phyloP scores from a whole-genome alignment of 2,888 invertebrate species.

The Cosmopolites sordidus region DNA sequence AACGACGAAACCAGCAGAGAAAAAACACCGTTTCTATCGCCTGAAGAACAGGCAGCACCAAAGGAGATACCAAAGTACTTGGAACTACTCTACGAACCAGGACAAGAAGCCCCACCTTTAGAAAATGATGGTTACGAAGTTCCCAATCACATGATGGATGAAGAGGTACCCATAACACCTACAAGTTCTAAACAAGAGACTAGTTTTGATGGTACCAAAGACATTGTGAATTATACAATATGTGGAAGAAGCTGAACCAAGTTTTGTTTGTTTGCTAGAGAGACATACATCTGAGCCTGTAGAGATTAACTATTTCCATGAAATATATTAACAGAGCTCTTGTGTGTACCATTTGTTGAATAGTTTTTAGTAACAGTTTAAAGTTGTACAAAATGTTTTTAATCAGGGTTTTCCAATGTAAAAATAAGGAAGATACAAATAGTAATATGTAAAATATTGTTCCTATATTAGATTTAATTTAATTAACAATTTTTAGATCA shows the following conservation, averaged over 20 bases:
- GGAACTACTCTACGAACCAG: conserved; percentile 59
- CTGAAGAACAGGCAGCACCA: conserved; percentile 28
- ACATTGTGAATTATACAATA: not conserved
- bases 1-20: conserved; percentile 49
- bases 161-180: conserved; percentile 6
- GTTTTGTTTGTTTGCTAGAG: too few species aligned
- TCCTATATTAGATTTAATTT: too few species aligned
- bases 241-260: not conserved
- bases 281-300: not conserved
- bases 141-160: conserved; percentile 46
- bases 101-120: conserved; percentile 39
- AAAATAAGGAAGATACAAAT: too few species aligned
- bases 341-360: too few species aligned
- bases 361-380: too few species aligned
- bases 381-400: too few species aligned
- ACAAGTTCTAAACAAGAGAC: conserved; percentile 3
- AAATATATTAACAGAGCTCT: too few species aligned
- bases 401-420: too few species aligned
- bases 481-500: too few species aligned
- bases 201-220: conserved; percentile 2
- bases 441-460: too few species aligned
- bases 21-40: conserved; percentile 49
- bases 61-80: conserved; percentile 58
- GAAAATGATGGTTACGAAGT: conserved; percentile 62
- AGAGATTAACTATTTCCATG: too few species aligned